Evolutionary conservation across 2,888 invertebrate genomes (phyloP), one percentile per base, ranked within the genome.

Genomic region (Cerastoderma edule): DNA sequence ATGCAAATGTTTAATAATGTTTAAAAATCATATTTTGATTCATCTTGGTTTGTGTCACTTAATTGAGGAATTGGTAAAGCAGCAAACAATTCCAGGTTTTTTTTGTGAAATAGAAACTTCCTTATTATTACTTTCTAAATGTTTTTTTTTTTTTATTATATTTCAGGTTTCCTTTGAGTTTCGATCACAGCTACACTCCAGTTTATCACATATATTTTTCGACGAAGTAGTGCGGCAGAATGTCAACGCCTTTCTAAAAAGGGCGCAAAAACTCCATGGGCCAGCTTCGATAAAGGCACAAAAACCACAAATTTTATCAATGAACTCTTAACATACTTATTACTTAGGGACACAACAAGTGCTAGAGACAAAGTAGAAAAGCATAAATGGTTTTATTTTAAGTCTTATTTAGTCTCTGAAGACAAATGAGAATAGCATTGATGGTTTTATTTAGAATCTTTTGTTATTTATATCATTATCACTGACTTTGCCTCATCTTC

Each of bases 181-280:
- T 92, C 95, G 96, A 75, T 98, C 98, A 0, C 93, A 95, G 1
- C 93, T 99, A 46, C 97, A 99, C 93, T 97, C 98, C 48, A 96
- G 97, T 86, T 93, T 99, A 81, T 96, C 98, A 0, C 96, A 96
- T 93, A 94, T 98, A 89, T 98, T 99, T 93, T 99, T 99, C 92
- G 98, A 99, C 92, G 96, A 97, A 94, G 95, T 99, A 56, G 98
- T 98, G n/a, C 94, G 96, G 89, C 96, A 97, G 93, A 99, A 98
- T 98, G 98, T 99, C 90, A 95, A 95, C 83, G 98, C 99, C 5
- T 99, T 99, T 93, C 95, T 98, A 56, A 94, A 95, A 78, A 97
- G 99, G 93, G 98, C 97, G 0, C 94, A 95, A 69, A 94, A 93
- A 81, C 94, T 98, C 75, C 96, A 96, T 93, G 99, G 99, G 35